These are phyloP conservation scores for Betta splendens DNA, from an alignment of 2,797 vertebrate species.

Conservation along the genomic window DNA sequence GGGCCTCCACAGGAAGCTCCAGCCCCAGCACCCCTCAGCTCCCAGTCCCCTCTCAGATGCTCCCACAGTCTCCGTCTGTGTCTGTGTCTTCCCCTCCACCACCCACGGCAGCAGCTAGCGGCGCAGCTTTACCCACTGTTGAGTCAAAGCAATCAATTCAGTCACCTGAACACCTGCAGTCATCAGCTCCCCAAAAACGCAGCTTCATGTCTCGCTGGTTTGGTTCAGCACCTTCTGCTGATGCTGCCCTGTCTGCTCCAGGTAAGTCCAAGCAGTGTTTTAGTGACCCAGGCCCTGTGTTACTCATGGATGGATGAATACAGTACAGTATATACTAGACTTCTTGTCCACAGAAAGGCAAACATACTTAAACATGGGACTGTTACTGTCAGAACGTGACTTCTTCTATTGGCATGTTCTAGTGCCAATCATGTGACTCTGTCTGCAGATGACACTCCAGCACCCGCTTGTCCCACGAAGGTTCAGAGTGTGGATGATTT, in stretches of 20 bases:
- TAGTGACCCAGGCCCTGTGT: not conserved
- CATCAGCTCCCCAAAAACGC: constrained; percentile 78
- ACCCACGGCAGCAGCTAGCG: constrained; percentile 7
- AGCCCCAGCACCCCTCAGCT: constrained; percentile 92
- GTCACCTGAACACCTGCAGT: constrained; percentile 60
- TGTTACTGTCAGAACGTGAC: too few relatives aligned
- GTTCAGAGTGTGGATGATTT: constrained; percentile 93
- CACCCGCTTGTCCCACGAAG: constrained; percentile 59
- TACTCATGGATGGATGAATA: too few relatives aligned
- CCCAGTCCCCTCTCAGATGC: constrained; percentile 62
- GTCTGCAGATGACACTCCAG: constrained; percentile 65
- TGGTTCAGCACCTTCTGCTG: constrained; percentile 75
- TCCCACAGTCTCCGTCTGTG: constrained; percentile 57
- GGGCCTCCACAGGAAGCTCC: constrained; percentile 89
- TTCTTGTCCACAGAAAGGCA: too few relatives aligned
- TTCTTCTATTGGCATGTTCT: too few relatives aligned
- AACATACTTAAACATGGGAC: too few relatives aligned
- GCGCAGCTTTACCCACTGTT: constrained; percentile 23
- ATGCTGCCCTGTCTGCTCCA: constrained; percentile 69
- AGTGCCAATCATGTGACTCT: not conserved
- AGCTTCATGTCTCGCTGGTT: constrained; percentile 94
- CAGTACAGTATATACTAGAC: too few relatives aligned
- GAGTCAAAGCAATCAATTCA: constrained; percentile 59
- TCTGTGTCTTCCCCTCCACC: constrained; percentile 41
- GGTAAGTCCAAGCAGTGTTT: constrained; percentile 75